Conservation (phyloP, 2,888 invertebrate genomes). For the Meliscaeva auricollis region DNA sequence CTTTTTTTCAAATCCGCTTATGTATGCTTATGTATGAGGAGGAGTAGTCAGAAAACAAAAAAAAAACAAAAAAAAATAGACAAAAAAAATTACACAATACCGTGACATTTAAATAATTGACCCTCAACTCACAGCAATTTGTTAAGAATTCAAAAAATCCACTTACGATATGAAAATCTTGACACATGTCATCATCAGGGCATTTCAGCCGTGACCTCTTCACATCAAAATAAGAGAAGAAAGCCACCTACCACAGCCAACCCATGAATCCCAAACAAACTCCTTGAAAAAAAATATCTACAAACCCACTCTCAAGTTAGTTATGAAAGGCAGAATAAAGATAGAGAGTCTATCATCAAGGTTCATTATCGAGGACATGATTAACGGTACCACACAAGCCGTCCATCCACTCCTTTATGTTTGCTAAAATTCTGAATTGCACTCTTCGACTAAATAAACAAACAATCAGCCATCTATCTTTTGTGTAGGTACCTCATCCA, state of each 20-base stretch:
- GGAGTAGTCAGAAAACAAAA: no score
- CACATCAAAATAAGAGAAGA: conserved; percentile 39
- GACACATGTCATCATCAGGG: conserved; percentile 56
- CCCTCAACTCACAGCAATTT: conserved; percentile 41
- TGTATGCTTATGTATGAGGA: no score
- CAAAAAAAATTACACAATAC: not conserved
- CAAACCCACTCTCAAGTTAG: conserved; percentile 1
- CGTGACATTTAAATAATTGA: conserved; percentile 47
- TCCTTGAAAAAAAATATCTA: not conserved
- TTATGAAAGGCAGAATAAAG: conserved; percentile 5
- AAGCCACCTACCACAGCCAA: no score
- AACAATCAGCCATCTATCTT: conserved; percentile 30
- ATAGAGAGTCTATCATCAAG: conserved; percentile 2
- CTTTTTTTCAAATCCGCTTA: not conserved
- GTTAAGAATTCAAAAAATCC: conserved; percentile 36
- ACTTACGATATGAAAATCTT: conserved; percentile 26
- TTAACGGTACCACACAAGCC: conserved; percentile 31
- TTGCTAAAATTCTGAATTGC: conserved; percentile 10
- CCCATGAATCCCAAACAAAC: not conserved
- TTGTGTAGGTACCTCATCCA: not conserved
- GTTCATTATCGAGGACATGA: conserved; percentile 52
- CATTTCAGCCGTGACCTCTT: conserved; percentile 30
- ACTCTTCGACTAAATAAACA: conserved; percentile 41
- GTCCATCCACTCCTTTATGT: conserved; percentile 30
- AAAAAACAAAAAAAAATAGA: not conserved